phyloP scores from a whole-genome alignment of 2,888 invertebrate genomes.

The Andrena bicolor region DNA sequence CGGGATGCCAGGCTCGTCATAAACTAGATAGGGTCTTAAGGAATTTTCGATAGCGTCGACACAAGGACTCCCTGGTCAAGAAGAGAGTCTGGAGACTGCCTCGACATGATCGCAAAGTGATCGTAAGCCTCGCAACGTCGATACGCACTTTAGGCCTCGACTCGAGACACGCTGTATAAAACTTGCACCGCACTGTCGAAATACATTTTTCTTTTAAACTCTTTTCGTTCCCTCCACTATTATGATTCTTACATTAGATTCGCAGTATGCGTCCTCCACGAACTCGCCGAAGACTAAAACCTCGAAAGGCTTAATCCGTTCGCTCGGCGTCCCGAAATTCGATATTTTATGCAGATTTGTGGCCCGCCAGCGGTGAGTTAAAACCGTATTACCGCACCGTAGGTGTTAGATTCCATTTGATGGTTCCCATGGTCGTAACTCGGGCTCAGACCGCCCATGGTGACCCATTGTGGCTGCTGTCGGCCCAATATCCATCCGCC shows the following conservation, averaged over 20 bases:
- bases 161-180: too few relatives aligned
- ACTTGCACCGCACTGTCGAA: too few relatives aligned
- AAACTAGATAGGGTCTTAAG: too few relatives aligned
- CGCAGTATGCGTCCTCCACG: neutral
- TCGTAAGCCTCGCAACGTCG: too few relatives aligned
- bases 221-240: too few relatives aligned
- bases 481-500: conserved; percentile 42
- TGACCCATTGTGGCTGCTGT: conserved; percentile 62
- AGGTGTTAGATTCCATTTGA: conserved; percentile 74
- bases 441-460: conserved; percentile 68
- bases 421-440: conserved; percentile 67
- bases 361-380: conserved; percentile 44
- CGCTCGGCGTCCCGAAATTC: conserved; percentile 48
- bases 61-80: too few relatives aligned
- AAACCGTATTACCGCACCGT: conserved; percentile 61
- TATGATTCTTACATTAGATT: neutral
- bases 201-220: too few relatives aligned
- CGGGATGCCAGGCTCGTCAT: too few relatives aligned
- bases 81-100: too few relatives aligned
- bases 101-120: too few relatives aligned
- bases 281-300: conserved; percentile 14
- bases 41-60: too few relatives aligned
- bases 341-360: conserved; percentile 62
- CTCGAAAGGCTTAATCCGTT: conserved; percentile 40
- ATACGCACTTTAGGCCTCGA: too few relatives aligned